Evolutionary conservation across 2,888 invertebrate species (phyloP).

Genomic region (Oscheius sp.): DNA sequence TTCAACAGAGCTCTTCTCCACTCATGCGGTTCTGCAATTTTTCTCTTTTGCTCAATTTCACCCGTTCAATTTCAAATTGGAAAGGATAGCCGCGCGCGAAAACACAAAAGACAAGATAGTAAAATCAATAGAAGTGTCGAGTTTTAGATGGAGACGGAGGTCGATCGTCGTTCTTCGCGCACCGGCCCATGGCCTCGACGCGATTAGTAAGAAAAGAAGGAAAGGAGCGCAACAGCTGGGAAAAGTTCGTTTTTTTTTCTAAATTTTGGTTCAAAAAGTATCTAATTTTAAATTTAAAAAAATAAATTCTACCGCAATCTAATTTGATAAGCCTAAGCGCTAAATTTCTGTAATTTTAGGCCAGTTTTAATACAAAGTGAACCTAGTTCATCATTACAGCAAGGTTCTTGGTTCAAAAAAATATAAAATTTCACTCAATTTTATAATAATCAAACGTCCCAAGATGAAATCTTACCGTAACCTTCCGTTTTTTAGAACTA

Average conservation of each 20-base stretch:
- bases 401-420: too few species aligned
- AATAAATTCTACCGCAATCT: too few species aligned
- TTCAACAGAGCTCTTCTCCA: conserved; percentile 9
- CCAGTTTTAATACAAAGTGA: too few species aligned
- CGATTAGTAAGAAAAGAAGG: conserved; percentile 9
- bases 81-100: too few species aligned
- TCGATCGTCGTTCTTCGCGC: background rate
- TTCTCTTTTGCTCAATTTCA: background rate
- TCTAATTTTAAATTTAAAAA: background rate
- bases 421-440: too few species aligned
- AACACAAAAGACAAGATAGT: too few species aligned
- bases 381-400: too few species aligned
- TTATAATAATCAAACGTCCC: too few species aligned
- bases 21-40: conserved; percentile 24
- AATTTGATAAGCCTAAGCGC: too few species aligned
- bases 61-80: background rate
- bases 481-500: too few species aligned
- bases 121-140: background rate
- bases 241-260: background rate
- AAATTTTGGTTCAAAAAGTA: background rate
- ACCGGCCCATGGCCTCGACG: conserved; percentile 18
- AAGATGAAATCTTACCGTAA: too few species aligned
- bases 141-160: background rate
- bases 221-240: background rate
- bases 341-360: too few species aligned